phyloP scores from a whole-genome alignment of 1,140 invertebrate genomes.

The Lepidurus couesii region DNA sequence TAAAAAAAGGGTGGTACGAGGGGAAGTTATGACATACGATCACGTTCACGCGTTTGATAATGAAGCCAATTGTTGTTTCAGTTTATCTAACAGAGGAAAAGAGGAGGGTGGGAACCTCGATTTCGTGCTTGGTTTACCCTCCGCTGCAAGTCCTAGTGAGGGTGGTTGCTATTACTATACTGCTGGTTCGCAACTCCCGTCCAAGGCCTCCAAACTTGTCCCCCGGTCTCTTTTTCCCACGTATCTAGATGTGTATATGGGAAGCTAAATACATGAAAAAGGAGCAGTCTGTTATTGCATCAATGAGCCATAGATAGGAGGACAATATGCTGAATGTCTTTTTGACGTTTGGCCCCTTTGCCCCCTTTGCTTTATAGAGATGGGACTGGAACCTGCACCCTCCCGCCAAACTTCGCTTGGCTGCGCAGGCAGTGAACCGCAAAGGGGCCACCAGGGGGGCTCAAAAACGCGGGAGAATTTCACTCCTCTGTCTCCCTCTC shows the following conservation, averaged over 20 bases:
- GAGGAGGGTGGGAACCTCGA: conserved; percentile 12
- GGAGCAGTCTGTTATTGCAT: conserved; percentile 21
- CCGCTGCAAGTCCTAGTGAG: not conserved
- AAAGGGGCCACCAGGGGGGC: not conserved
- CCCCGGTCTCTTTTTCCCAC: not conserved
- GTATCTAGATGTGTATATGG: not conserved
- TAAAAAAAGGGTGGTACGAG: not conserved
- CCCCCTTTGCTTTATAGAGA: not conserved
- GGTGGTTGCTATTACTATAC: not conserved
- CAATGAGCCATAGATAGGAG: conserved; percentile 21
- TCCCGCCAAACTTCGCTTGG: conserved; percentile 18
- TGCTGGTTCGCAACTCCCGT: not conserved
- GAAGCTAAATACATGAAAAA: conserved; percentile 5
- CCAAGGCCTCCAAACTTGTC: not conserved
- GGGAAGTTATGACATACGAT: conserved; percentile 2
- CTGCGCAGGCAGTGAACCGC: conserved; percentile 16
- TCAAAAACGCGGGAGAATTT: not conserved
- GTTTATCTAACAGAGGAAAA: not conserved
- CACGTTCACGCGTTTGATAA: not conserved
- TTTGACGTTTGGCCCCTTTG: conserved; percentile 14
- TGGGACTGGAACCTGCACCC: conserved; percentile 12
- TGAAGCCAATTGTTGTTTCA: conserved; percentile 22
- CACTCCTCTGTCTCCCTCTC: not conserved
- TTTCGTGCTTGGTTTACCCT: not conserved
- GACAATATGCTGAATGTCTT: conserved; percentile 22